These are phyloP conservation scores for Galerucella pusilla DNA, from an alignment of 2,888 invertebrate genomes.

Conservation along the genomic window DNA sequence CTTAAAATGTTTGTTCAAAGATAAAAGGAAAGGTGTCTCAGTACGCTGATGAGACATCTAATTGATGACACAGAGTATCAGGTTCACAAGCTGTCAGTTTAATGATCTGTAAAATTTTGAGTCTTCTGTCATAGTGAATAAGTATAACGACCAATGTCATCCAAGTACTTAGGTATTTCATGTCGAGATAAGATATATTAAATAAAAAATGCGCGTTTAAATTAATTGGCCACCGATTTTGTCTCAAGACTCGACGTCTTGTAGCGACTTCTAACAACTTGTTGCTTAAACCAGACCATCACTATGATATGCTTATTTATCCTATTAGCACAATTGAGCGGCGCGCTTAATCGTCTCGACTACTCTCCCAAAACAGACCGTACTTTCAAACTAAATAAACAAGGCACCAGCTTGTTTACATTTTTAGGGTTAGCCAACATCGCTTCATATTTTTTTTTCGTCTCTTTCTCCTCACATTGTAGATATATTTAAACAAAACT, in stretches of 20 bases:
- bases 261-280: slow-evolving; percentile 12
- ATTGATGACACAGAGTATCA: neutral
- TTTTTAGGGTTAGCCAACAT: too few relatives aligned
- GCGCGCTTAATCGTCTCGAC: neutral
- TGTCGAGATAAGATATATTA: neutral
- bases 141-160: neutral
- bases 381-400: neutral
- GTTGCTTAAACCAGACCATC: slow-evolving; percentile 7
- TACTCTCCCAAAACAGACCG: neutral
- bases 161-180: neutral
- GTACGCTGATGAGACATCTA: neutral
- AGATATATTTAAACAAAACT: too few relatives aligned
- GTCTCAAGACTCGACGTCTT: slow-evolving; percentile 14
- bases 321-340: neutral
- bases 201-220: neutral
- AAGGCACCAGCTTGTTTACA: too few relatives aligned
- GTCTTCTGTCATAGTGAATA: neutral
- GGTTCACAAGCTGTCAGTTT: neutral
- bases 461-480: too few relatives aligned
- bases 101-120: neutral
- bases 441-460: too few relatives aligned
- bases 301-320: slow-evolving; percentile 18
- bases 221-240: slow-evolving; percentile 8
- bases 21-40: slow-evolving; percentile 10
- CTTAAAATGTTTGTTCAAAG: slow-evolving; percentile 20